Evolutionary conservation across 1,140 invertebrate genomes (phyloP).

Genomic region (Mesaphorura yosii): DNA sequence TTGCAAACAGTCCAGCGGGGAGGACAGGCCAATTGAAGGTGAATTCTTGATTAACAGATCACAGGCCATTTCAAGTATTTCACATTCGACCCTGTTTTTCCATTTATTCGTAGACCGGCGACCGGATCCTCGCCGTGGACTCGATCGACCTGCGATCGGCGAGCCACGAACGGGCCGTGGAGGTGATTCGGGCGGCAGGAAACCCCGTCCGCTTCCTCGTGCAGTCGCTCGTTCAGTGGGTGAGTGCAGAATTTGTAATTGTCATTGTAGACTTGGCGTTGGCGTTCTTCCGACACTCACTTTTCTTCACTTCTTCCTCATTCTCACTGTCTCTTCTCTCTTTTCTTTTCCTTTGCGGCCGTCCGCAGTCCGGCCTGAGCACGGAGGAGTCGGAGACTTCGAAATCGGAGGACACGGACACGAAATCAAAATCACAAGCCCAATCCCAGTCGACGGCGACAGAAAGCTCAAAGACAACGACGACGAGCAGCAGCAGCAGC

Average conservation of each 20-base stretch:
- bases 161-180: constrained; percentile 88
- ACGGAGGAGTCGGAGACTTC: constrained; percentile 28
- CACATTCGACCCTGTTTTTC: too few relatives aligned
- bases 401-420: constrained; percentile 24
- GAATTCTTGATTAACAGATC: constrained; percentile 17
- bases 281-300: background rate
- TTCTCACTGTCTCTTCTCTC: background rate
- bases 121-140: constrained; percentile 84
- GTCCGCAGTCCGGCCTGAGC: constrained; percentile 11
- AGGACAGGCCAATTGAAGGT: constrained; percentile 75
- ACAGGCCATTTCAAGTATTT: too few relatives aligned
- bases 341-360: too few relatives aligned
- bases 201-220: constrained; percentile 84
- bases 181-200: constrained; percentile 80
- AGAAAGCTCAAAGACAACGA: constrained; percentile 12
- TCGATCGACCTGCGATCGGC: constrained; percentile 77
- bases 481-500: constrained; percentile 12
- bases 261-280: background rate
- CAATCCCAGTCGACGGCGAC: constrained; percentile 12
- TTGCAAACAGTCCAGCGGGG: constrained; percentile 88
- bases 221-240: constrained; percentile 77
- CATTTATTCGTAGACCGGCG: constrained; percentile 63
- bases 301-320: background rate
- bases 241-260: constrained; percentile 44
- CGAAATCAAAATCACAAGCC: constrained; percentile 8